Evolutionary conservation across 2,797 vertebrate genomes (phyloP).

Genomic region (Fratercula arctica): DNA sequence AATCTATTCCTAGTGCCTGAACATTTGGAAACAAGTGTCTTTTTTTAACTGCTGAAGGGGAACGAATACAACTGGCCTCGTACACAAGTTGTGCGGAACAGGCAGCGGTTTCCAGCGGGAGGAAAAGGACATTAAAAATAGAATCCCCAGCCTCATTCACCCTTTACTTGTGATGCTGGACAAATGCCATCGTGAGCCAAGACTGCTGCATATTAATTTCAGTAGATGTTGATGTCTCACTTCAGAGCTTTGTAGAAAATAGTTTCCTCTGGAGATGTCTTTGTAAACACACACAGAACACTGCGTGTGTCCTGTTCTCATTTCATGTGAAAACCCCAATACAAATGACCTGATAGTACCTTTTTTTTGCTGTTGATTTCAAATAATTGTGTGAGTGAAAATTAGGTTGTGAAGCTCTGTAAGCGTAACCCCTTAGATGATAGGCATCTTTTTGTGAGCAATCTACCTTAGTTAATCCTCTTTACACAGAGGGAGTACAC

Average conservation of each 20-base stretch:
- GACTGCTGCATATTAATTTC: conserved; percentile 27
- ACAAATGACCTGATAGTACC: neutral
- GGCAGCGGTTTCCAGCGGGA: neutral
- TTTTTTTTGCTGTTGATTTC: neutral
- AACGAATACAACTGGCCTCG: neutral
- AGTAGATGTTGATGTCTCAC: neutral
- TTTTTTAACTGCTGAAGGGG: neutral
- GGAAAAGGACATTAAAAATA: conserved; percentile 18
- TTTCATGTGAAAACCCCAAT: neutral
- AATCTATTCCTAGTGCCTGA: neutral
- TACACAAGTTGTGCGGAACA: neutral
- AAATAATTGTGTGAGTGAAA: neutral
- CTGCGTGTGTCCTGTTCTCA: neutral
- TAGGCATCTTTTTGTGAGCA: neutral
- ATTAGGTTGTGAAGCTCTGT: neutral
- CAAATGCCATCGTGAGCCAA: neutral
- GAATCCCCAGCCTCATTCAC: neutral
- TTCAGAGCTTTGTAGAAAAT: conserved; percentile 10
- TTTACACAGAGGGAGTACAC: neutral
- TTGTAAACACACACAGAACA: neutral
- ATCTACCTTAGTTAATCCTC: neutral
- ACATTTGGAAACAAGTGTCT: neutral
- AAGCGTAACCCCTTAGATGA: neutral
- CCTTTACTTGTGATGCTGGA: conserved; percentile 3
- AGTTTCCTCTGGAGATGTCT: neutral